phyloP scores from a whole-genome alignment of 92 coral and sea anemone species.

The Phymanthus crucifer region DNA sequence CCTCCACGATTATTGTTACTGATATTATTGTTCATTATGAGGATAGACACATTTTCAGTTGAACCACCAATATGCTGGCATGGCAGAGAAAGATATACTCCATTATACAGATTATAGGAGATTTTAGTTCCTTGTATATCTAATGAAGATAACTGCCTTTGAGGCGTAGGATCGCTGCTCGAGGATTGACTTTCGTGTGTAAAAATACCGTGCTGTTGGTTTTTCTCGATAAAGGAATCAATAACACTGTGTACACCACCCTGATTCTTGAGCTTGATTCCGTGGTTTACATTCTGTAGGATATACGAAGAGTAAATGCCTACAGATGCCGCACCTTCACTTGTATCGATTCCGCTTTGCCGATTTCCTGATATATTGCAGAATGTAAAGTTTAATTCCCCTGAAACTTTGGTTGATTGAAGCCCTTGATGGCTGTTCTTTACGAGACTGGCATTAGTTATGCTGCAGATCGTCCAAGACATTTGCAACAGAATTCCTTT shows the following conservation, averaged over 20 bases:
- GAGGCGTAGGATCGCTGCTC: neutral
- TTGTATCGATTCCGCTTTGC: constrained; percentile 34
- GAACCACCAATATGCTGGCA: constrained; percentile 22
- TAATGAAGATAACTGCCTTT: constrained; percentile 20
- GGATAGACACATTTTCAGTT: constrained; percentile 37
- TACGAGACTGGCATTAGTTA: constrained; percentile 20
- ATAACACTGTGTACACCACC: constrained; percentile 32
- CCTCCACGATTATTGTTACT: constrained; percentile 49
- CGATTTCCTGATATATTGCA: constrained; percentile 23
- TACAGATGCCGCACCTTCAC: constrained; percentile 40
- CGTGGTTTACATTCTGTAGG: constrained; percentile 36
- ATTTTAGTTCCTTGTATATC: constrained; percentile 15
- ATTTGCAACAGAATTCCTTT: constrained; percentile 26
- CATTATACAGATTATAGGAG: constrained; percentile 36
- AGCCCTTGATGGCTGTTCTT: constrained; percentile 33
- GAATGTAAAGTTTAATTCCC: constrained; percentile 23
- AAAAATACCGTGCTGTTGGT: constrained; percentile 29
- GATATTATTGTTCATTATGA: constrained; percentile 29
- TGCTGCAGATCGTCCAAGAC: constrained; percentile 16
- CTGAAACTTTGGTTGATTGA: constrained; percentile 22
- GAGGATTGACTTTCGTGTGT: constrained; percentile 11
- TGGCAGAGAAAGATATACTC: constrained; percentile 36
- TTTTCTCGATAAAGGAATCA: constrained; percentile 17
- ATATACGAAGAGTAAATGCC: constrained; percentile 12
- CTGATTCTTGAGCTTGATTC: constrained; percentile 42